Evolutionary conservation across 92 coral and sea anemone species (phyloP).

Genomic region (Parazoanthus swiftii): DNA sequence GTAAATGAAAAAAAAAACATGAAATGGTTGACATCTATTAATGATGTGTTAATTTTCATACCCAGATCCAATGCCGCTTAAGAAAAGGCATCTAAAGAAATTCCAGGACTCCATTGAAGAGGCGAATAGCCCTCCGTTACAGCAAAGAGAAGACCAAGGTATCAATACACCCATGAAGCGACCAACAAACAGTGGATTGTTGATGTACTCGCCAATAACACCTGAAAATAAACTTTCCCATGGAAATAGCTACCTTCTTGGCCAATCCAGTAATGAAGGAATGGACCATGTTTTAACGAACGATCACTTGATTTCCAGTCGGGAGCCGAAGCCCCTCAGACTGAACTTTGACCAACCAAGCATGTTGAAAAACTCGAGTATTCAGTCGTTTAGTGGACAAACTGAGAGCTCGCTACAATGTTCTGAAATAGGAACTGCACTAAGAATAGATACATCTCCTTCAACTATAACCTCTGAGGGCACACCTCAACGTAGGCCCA

Average conservation of each 20-base stretch:
- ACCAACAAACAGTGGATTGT: constrained; percentile 17
- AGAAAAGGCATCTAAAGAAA: constrained; percentile 72
- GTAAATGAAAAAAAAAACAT: too few relatives aligned
- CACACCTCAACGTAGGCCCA: constrained; percentile 56
- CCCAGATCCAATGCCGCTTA: constrained; percentile 71
- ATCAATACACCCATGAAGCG: constrained; percentile 19
- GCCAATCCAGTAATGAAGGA: constrained; percentile 9
- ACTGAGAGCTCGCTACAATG: background rate
- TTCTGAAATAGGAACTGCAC: constrained; percentile 27
- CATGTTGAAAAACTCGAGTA: background rate
- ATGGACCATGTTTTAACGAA: constrained; percentile 25
- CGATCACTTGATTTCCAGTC: constrained; percentile 11
- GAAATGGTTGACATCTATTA: background rate
- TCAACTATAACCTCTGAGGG: background rate
- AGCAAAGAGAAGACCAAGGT: background rate
- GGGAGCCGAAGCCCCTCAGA: constrained; percentile 18
- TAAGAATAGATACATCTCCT: constrained; percentile 33
- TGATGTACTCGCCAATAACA: constrained; percentile 40
- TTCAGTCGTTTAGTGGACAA: constrained; percentile 4
- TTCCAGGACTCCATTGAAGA: constrained; percentile 44
- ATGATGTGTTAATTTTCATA: background rate
- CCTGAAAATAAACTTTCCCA: constrained; percentile 22
- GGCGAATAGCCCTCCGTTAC: background rate
- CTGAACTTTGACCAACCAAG: constrained; percentile 28
- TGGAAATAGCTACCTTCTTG: constrained; percentile 10